These are phyloP conservation scores for Pocillopora damicornis DNA, from an alignment of 64 coral and sea anemone genomes.

Conservation along the genomic window DNA sequence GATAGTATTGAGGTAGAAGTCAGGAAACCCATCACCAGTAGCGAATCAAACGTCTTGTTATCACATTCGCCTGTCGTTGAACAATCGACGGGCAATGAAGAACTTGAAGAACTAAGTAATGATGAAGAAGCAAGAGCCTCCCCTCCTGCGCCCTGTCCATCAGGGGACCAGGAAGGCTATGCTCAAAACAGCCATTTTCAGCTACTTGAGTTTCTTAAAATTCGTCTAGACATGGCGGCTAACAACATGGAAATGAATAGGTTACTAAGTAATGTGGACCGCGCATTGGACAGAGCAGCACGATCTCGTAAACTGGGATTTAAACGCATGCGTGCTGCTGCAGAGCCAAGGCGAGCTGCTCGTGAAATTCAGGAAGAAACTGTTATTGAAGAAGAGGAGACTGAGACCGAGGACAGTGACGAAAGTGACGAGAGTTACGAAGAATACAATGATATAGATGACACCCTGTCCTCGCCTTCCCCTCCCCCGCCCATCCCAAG, in stretches of 20 bases:
- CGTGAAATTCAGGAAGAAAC: neutral
- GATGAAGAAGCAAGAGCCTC: neutral
- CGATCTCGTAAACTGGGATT: conserved; percentile 10
- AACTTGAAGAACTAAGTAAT: neutral
- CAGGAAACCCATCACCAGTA: conserved; percentile 4
- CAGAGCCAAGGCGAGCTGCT: neutral
- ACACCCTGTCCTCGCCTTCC: neutral
- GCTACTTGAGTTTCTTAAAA: conserved; percentile 21
- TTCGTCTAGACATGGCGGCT: conserved; percentile 20
- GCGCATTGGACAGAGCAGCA: conserved; percentile 3
- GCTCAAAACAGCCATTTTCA: neutral
- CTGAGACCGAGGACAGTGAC: neutral
- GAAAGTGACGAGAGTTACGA: neutral
- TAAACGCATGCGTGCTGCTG: neutral
- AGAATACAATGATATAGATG: neutral
- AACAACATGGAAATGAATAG: conserved; percentile 39
- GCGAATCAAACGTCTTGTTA: conserved; percentile 5
- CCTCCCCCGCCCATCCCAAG: neutral
- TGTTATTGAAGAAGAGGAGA: neutral
- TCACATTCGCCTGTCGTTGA: neutral
- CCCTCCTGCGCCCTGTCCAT: neutral
- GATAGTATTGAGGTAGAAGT: neutral
- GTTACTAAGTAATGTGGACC: conserved; percentile 9
- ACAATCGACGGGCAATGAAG: no score
- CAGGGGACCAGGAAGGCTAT: neutral